Evolutionary conservation across 2,888 invertebrate species (phyloP), one percentile per base, ranked within the genome.

Genomic region (Coremacera marginata): DNA sequence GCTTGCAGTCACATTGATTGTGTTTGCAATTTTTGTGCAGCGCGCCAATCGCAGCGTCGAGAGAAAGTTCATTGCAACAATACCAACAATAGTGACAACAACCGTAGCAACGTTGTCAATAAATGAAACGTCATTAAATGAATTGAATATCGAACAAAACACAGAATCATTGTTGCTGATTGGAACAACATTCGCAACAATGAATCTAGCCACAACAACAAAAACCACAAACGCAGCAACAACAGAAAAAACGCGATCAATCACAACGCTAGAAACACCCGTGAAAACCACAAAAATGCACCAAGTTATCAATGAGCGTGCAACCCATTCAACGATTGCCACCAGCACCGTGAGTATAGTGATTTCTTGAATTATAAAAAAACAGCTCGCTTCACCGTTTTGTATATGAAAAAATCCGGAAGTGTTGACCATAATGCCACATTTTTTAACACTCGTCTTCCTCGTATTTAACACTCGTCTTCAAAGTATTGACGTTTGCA

Each of bases 1-100:
- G 22, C 81, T 83, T 76, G 83, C 86, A 76, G 78, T 81, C 75
- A 84, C 80, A 71, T 81, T 87, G 34, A 85, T 87, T 81, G 82
- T 82, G 68, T 84, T 84, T 77, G 86, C 84, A 79, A 85, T 86
- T 81, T 82, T 81, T 78, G 82, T 83, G 79, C 80, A 84, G 57
- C 81, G 81, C 65, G 31, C 67, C 70, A 68, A 14, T 31, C 49
- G 55, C 27, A 71, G 79, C 62, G 70, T 79, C 49, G 67, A 82
- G 79, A 78, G 82, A 82, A 81, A 82, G 74, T 74, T 79, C n/a
- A 25, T 34, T 68, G 77, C 65, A 77, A 78, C 76, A 75, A 83
- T 84, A 34, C 82, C 84, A 52, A 82, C 82, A 74, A n/a, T 25
- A 49, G n/a, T n/a, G n/a, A 19, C 80, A 22, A 71, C 79, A 51